Base-by-base conservation (phyloP, 2,888 invertebrate genomes). In the Halictus quadricinctus region DNA sequence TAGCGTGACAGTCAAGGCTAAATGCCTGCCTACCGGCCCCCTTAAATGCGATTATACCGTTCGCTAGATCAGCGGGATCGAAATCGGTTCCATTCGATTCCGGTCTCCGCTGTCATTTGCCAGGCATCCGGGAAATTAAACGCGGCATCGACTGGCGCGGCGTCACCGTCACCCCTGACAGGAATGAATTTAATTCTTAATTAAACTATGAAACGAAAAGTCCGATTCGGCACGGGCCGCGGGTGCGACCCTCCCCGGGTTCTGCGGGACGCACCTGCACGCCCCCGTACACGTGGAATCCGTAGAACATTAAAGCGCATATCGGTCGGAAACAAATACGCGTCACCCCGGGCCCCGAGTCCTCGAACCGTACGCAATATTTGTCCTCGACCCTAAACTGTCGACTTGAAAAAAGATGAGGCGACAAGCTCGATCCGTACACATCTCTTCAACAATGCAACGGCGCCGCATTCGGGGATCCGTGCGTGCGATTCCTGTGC, bases 301-400 rank as follows among this genome's bases (percentile, higher is more conserved):
- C 91, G 87, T 90, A 88, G 87, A 89, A 91, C 90, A 90, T 92
- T 90, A 87, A 74, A 88, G 84, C 89, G 86, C 86, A 86, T 85
- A 85, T 88, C 88, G 41, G 73, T 70, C 88, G 90, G 91, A 92
- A 94, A 92, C 92, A 93, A 94, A 94, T 93, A 93, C 88, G 85
- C 87, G 90, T 88, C 84, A 89, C 75, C 85, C 76, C 60, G 48
- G 79, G 80, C 77, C 6, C 77, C 76, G 79, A 85, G 80, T 90
- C 64, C 87, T 88, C 86, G 84, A 85, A 77, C 73, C 84, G 77
- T 79, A 77, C 73, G 87, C 83, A 88, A 90, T 90, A 88, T 87
- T 80, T 86, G 86, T 87, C 86, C 88, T 82, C 91, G 85, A 89
- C 89, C 91, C 89, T 85, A 87, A 90, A 85, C 85, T 86, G 87